phyloP scores from a whole-genome alignment of 2,888 invertebrate genomes.

The Mimachlamys varia region DNA sequence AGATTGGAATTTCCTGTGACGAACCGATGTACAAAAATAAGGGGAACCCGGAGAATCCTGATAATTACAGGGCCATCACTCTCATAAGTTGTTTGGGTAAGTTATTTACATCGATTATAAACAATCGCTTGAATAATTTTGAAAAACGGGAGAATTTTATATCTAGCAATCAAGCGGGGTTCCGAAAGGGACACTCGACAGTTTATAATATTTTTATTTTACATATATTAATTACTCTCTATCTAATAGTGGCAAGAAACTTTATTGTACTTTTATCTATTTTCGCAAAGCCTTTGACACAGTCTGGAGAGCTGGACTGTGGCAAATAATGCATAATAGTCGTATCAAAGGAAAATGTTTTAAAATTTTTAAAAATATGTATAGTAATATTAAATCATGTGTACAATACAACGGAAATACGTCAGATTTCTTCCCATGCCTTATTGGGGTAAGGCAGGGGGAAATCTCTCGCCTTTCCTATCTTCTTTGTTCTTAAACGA shows the following conservation, averaged over 20 bases:
- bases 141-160: neutral
- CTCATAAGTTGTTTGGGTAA: constrained; percentile 38
- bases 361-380: neutral
- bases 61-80: constrained; percentile 36
- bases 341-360: neutral
- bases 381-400: constrained; percentile 37
- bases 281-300: too few relatives aligned
- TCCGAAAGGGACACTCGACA: constrained; percentile 37
- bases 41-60: constrained; percentile 8
- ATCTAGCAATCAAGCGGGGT: constrained; percentile 34
- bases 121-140: neutral
- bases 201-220: constrained; percentile 34
- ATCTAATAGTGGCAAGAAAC: neutral
- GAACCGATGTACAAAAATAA: constrained; percentile 37
- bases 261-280: constrained; percentile 39
- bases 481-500: constrained; percentile 36
- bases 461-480: constrained; percentile 20
- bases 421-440: neutral
- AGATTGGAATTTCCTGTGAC: too few relatives aligned
- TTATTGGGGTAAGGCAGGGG: neutral
- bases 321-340: neutral
- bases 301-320: constrained; percentile 10
- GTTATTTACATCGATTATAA: constrained; percentile 39
- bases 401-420: neutral
- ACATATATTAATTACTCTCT: neutral